Evolutionary conservation across 37 sponge, comb jelly and placozoan species (phyloP), one percentile per base, ranked within the genome.

Genomic region (Trichoplax adhaerens): DNA sequence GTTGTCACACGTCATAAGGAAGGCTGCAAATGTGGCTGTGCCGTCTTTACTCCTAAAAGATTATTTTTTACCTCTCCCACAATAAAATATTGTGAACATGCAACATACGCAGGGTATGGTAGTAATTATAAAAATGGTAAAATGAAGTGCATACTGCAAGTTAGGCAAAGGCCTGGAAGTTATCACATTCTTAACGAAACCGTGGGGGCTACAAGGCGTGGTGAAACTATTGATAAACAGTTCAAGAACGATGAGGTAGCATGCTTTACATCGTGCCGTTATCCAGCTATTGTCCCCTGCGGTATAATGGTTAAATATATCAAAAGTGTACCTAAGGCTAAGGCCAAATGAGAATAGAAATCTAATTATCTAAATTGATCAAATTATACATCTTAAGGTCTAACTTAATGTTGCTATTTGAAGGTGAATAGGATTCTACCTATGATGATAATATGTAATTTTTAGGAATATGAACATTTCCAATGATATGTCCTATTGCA

Each of bases 181-280:
- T 74, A 74, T 57, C 63, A 74, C 65, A 74, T 74, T 57, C 65
- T 74, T 46, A 66, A 74, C 75, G 52, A 63, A 57, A 74, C 65
- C n/a, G 65, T 74, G 56, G 63, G 75, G 48, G 62, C 75, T 46
- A 63, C 55, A 65, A 74, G 65, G 52, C 29, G 29, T 29, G 29
- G 29, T 29, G 29, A 29, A 29, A 65, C 65, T n/a, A 62, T 74
- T 55, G 75, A 74, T 48, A 65, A 65, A 55, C 65, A 65, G 65
- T 74, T 74, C 65, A 60, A 66, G 65, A 74, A 74, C 52, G 75
- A 74, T 74, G 75, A 74, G 75, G 2, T 74, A 66, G 75, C 63
- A 66, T 74, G 65, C 65, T 74, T 74, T 66, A 63, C 64, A 2
- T 65, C 65, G 2, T 29, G 29, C 29, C 29, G 29, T 29, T 29